Evolutionary conservation across 2,113 vertebrate genomes (phyloP).

Genomic region (Rattus rattus): DNA sequence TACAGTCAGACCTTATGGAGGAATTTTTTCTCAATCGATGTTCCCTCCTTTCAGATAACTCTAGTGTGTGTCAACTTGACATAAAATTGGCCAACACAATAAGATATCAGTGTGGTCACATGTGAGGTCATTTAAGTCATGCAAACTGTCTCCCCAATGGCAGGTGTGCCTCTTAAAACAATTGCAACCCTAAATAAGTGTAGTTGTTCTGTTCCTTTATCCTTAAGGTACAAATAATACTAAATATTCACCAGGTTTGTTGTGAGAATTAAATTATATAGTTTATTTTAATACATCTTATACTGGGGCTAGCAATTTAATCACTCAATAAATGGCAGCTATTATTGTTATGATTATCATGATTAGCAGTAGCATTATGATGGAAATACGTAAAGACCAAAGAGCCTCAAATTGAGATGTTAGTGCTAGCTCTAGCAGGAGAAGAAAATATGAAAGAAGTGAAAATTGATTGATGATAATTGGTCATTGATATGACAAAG

Average conservation of each 20-base stretch:
- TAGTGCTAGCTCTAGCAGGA: not conserved
- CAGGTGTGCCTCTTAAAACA: not conserved
- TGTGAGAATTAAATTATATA: slow-evolving; percentile 41
- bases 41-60: not conserved
- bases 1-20: not conserved
- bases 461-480: not conserved
- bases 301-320: slow-evolving; percentile 18
- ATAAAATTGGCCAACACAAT: not conserved
- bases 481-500: not conserved
- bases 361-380: slow-evolving; percentile 20
- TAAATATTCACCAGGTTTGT: not conserved
- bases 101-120: not conserved
- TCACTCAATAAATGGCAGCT: not conserved
- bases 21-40: not conserved
- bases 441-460: not conserved
- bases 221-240: not conserved
- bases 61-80: not conserved
- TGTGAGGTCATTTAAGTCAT: not conserved
- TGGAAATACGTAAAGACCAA: slow-evolving; percentile 22
- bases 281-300: slow-evolving; percentile 7
- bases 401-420: not conserved
- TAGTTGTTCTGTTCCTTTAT: slow-evolving; percentile 1
- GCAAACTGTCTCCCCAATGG: not conserved
- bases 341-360: not conserved
- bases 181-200: not conserved